phyloP scores from a whole-genome alignment of 1,140 invertebrate species.

The Drosophila kepulauana region DNA sequence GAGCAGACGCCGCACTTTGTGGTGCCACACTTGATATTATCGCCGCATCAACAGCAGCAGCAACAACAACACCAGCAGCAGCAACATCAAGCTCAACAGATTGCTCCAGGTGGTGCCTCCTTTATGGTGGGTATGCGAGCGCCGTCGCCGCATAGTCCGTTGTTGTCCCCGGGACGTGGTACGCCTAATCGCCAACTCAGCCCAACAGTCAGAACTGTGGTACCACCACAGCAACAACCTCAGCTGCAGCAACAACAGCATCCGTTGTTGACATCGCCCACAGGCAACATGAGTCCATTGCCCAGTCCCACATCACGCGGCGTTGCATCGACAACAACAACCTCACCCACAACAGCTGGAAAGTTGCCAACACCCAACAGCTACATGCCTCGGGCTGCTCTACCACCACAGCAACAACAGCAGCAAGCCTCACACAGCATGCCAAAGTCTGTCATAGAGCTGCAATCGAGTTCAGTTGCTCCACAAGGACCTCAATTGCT shows the following conservation, averaged over 20 bases:
- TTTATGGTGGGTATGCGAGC: conserved; percentile 70
- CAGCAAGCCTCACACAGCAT: conserved; percentile 38
- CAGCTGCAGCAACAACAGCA: conserved; percentile 55
- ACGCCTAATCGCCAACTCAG: conserved; percentile 66
- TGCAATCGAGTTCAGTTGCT: conserved; percentile 43
- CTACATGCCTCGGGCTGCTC: conserved; percentile 49
- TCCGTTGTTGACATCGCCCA: conserved; percentile 47
- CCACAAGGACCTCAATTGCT: conserved; percentile 52
- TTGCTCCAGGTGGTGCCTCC: conserved; percentile 17
- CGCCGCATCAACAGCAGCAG: conserved; percentile 54
- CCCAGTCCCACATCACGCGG: conserved; percentile 66
- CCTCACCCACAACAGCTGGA: conserved; percentile 49
- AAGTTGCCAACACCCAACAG: conserved; percentile 49
- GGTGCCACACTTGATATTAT: conserved; percentile 86
- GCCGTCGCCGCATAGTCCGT: conserved; percentile 73
- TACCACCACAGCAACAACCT: conserved; percentile 37
- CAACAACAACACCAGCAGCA: conserved; percentile 35
- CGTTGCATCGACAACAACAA: conserved; percentile 27
- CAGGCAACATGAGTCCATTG: conserved; percentile 62
- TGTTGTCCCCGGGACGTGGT: conserved; percentile 67
- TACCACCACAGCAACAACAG: conserved; percentile 40
- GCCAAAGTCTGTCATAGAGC: conserved; percentile 64
- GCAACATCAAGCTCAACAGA: conserved; percentile 48
- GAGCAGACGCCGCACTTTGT: conserved; percentile 85
- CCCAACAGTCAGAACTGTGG: conserved; percentile 50